Evolutionary conservation across 2,888 invertebrate genomes (phyloP).

Genomic region (Papilio elwesi): DNA sequence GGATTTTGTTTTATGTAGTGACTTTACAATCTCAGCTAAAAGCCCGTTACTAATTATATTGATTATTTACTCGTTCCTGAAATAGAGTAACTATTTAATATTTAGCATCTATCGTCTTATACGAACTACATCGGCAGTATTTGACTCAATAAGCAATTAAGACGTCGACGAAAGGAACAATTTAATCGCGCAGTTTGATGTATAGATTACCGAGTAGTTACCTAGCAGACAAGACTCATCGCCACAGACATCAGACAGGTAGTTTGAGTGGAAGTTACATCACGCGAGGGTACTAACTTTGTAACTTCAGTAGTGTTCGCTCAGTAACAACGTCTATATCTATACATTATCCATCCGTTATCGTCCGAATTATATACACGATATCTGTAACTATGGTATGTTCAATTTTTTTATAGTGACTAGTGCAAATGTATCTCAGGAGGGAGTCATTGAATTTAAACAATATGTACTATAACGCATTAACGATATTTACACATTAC

Average conservation of each 20-base stretch:
- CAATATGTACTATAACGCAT: too few relatives aligned
- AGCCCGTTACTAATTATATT: background rate
- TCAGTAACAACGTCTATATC: background rate
- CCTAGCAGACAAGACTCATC: background rate
- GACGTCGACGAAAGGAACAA: conserved; percentile 28
- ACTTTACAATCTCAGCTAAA: too few relatives aligned
- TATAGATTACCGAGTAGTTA: conserved; percentile 27
- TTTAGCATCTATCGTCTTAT: conserved; percentile 1
- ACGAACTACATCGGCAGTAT: background rate
- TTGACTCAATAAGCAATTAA: conserved; percentile 22
- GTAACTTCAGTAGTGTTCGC: background rate
- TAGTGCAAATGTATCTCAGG: too few relatives aligned
- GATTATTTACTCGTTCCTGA: background rate
- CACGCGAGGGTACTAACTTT: conserved; percentile 19
- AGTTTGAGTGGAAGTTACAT: conserved; percentile 18
- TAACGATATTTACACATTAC: too few relatives aligned
- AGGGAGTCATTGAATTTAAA: too few relatives aligned
- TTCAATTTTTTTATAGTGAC: too few relatives aligned
- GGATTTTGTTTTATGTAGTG: background rate
- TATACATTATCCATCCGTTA: background rate
- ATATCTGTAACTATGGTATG: too few relatives aligned
- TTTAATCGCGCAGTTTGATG: conserved; percentile 17
- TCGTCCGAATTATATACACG: too few relatives aligned
- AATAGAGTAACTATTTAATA: background rate
- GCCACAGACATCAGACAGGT: conserved; percentile 19